Evolutionary conservation across 2,113 vertebrate genomes (phyloP), one percentile per base, ranked within the genome.

Genomic region (Petroica traversi): DNA sequence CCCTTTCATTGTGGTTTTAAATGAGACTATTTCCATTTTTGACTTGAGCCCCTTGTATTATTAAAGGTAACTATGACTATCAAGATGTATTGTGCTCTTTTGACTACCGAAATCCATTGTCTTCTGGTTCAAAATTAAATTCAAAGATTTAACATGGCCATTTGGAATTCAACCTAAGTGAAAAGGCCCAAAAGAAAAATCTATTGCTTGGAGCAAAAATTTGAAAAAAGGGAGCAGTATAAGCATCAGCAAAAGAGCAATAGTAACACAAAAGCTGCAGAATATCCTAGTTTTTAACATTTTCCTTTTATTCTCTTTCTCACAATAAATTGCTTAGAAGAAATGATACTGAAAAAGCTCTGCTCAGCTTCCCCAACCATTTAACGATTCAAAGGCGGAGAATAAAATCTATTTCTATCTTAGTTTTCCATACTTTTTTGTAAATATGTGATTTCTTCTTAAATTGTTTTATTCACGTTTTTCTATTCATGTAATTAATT

Each of bases 381-480:
- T 66, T 55, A 77, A 59, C 8, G 8, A 54, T 34, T 51, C 45
- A n/a, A 77, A 85, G 11, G 22, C 8, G 74, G 18, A 58, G 13
- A 86, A 84, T 15, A 3, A 2, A 66, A 86, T 25, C 10, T 36
- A 59, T 55, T 57, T 31, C 20, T 48, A 12, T 8, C 15, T 68
- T 41, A 48, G 18, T 36, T 41, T 8, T 16, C 10, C 4, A 25
- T 36, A 45, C 9, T 75, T n/a, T 54, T 54, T 64, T 43, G 13
- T 6, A 68, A 76, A 40, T 5, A 26, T 1, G 2, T 17, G 3
- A 3, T 18, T 29, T 52, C 13, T 59, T 81, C n/a, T 17, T 7
- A n/a, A 61, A 17, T 18, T 26, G 15, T 19, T 49, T 62, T 28
- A n/a, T 31, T 38, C 1, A 5, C 0, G 0, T 16, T 61, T 55